Evolutionary conservation across 2,113 vertebrate species (phyloP).

Genomic region (Rana temporaria): DNA sequence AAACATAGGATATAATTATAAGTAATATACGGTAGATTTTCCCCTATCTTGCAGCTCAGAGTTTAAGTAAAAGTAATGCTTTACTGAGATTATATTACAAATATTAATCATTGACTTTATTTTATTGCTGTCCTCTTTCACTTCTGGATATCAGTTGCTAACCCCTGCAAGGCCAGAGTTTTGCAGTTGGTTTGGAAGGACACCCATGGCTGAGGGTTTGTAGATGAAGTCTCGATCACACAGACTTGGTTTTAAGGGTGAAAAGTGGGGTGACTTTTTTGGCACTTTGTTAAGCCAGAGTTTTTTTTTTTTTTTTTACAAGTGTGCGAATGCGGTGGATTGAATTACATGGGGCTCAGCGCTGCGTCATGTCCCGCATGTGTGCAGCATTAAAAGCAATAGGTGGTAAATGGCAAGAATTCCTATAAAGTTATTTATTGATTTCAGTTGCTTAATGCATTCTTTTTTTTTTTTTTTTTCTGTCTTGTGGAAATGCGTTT

Average conservation of each 20-base stretch:
- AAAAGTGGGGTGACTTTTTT: background rate
- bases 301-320: constrained; percentile 37
- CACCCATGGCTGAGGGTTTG: too few species aligned
- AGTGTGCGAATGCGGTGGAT: constrained; percentile 29
- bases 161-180: too few species aligned
- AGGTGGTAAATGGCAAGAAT: constrained; percentile 50
- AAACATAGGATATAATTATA: too few species aligned
- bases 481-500: background rate
- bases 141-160: too few species aligned
- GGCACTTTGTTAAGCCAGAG: constrained; percentile 26
- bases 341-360: constrained; percentile 17
- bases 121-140: too few species aligned
- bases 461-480: constrained; percentile 13
- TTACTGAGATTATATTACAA: too few species aligned
- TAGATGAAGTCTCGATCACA: too few species aligned
- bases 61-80: too few species aligned
- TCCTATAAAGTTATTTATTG: constrained; percentile 50
- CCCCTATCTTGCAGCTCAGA: too few species aligned
- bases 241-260: background rate
- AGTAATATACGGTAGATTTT: too few species aligned
- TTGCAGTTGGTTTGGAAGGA: too few species aligned
- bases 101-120: too few species aligned
- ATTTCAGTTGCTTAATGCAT: constrained; percentile 47
- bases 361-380: constrained; percentile 32
- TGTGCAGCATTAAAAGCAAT: constrained; percentile 38